Base-by-base conservation (phyloP, 2,888 invertebrate species). In the Pristionchus fissidentatus region DNA sequence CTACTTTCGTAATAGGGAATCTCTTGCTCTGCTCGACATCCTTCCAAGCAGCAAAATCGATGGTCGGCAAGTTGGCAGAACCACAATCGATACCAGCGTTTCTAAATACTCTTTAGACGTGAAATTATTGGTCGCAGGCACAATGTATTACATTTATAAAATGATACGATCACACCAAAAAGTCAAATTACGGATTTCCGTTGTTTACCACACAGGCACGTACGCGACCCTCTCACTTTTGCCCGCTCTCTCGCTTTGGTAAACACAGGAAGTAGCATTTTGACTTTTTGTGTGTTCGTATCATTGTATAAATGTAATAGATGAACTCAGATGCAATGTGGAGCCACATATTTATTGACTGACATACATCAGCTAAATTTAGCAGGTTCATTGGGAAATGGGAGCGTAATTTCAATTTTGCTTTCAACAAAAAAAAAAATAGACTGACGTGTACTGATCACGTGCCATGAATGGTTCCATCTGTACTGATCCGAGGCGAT, bases 31-130 rank as follows among this genome's bases (percentile, higher is more conserved):
- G 91, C 82, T 92, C 92, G 26, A 87, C 88, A 49, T 92, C 92
- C 38, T 87, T 85, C 90, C 92, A 92, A 10, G 84, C 83, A 15
- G 77, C 78, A 10, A 90, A 85, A 82, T 92, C 85, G 41, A 89
- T 84, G 26, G 84, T 77, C 19, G 84, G 86, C 79, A 91, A 88
- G 10, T 89, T 85, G 49, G 87, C 84, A 15, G 90, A 90, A 81
- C 92, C 90, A 80, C 92, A 92, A 32, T 85, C 84, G 38, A 92
- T 83, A 2, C 90, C 90, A 75, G 91, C 91, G 83, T 92, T 92
- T 83, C 92, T 91, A 66, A 38, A 88, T 77, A 7, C n/a, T n/a
- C n/a, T n/a, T n/a, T n/a, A n/a, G n/a, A n/a, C 15, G 19, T 70
- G n/a, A 60, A 60, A 60, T 26, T 60, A 15, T 60, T 26, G 19